phyloP scores from a whole-genome alignment of 2,113 vertebrate species.

The Anhinga anhinga region DNA sequence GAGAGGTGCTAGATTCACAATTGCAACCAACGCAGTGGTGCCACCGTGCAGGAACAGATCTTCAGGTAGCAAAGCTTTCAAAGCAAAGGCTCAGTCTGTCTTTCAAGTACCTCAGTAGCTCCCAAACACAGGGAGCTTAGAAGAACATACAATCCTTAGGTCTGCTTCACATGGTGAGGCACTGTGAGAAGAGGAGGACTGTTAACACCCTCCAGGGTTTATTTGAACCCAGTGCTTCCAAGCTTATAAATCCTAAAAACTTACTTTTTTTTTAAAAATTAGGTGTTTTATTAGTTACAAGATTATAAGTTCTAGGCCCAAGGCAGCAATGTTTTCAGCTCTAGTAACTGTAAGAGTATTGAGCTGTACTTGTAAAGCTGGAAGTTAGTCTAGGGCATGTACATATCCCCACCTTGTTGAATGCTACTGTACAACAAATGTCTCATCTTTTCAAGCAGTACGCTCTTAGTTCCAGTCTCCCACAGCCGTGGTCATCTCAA shows the following conservation, averaged over 20 bases:
- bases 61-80: background rate
- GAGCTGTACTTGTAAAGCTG: background rate
- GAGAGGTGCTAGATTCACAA: background rate
- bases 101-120: background rate
- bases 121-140: fast-evolving
- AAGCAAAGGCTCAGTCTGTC: background rate
- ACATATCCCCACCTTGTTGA: background rate
- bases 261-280: background rate
- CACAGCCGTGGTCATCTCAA: background rate
- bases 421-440: background rate
- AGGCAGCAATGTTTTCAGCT: background rate
- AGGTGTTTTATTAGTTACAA: fast-evolving
- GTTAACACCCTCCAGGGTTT: background rate
- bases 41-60: fast-evolving
- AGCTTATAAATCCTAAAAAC: background rate
- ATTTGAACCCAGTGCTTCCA: background rate
- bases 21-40: background rate
- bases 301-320: background rate
- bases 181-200: background rate
- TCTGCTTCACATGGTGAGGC: background rate
- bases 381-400: background rate
- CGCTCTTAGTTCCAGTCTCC: background rate
- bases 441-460: background rate
- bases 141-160: fast-evolving
- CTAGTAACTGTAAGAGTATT: background rate